These are phyloP conservation scores for Poecilia latipinna DNA, from an alignment of 2,113 vertebrate genomes.

Conservation along the genomic window DNA sequence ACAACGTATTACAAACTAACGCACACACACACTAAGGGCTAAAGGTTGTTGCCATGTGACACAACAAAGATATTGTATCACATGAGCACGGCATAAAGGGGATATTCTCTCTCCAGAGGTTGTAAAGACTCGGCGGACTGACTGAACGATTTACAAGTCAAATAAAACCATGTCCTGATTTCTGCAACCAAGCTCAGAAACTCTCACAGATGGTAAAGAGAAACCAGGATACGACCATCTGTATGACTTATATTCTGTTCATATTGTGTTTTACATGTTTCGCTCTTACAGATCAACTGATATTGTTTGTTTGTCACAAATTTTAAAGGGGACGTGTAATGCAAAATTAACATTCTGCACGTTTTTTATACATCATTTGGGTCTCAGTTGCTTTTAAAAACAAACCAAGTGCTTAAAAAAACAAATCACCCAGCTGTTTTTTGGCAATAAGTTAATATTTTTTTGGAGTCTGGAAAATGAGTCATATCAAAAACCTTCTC, in stretches of 20 bases:
- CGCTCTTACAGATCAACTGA: too few relatives aligned
- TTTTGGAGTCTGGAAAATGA: too few relatives aligned
- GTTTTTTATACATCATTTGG: too few relatives aligned
- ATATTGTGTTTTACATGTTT: background rate
- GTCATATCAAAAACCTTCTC: too few relatives aligned
- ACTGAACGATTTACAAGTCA: conserved; percentile 4
- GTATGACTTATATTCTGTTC: background rate
- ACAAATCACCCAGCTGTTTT: too few relatives aligned
- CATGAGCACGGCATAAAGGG: conserved; percentile 15
- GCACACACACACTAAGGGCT: background rate
- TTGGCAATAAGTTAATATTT: too few relatives aligned
- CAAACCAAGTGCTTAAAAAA: too few relatives aligned
- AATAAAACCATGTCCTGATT: background rate
- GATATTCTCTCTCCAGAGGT: conserved; percentile 12
- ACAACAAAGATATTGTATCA: conserved; percentile 19
- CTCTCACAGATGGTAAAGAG: background rate
- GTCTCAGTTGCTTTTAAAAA: too few relatives aligned
- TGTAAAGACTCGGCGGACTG: background rate
- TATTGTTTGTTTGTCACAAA: too few relatives aligned
- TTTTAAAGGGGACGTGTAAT: too few relatives aligned
- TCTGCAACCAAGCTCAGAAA: background rate
- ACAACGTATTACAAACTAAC: too few relatives aligned
- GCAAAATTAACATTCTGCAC: too few relatives aligned
- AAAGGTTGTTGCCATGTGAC: conserved; percentile 27
- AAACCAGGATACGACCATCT: background rate